A percentile compares a stretch with the other conserved stretches of the same genome.
These are phyloP conservation scores for Phoxinus phoxinus DNA, from an alignment of 2,113 vertebrate genomes.

Conservation along the genomic window DNA sequence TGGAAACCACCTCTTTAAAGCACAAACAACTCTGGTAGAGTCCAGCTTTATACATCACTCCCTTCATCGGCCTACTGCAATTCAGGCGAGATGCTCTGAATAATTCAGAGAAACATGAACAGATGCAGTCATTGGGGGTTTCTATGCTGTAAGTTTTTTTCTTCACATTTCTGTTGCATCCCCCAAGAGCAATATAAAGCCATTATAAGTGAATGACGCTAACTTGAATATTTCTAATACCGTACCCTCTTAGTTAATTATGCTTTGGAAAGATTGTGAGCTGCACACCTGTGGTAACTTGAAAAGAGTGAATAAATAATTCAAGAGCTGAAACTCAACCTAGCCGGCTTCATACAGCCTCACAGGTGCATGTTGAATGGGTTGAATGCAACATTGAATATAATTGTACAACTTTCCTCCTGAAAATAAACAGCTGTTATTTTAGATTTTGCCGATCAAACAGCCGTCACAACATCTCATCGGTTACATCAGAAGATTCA, in stretches of 20 bases:
- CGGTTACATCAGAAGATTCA: too few relatives aligned
- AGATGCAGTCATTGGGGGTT: slow-evolving; percentile 3
- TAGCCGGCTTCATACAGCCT: slow-evolving; percentile 13
- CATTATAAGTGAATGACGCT: neutral
- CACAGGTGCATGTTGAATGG: slow-evolving; percentile 14
- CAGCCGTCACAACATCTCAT: neutral
- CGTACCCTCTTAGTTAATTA: neutral
- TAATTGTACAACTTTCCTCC: neutral
- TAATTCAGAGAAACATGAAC: slow-evolving; percentile 69
- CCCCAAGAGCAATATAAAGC: neutral
- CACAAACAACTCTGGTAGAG: slow-evolving; percentile 2
- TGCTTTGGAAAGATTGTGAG: slow-evolving; percentile 4
- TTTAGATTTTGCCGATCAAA: neutral
- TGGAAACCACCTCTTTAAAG: neutral
- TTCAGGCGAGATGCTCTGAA: slow-evolving; percentile 68
- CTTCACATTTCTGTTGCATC: neutral
- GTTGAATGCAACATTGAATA: neutral
- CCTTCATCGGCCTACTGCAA: slow-evolving; percentile 61
- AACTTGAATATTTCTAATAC: slow-evolving; percentile 4
- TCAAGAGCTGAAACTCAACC: slow-evolving; percentile 43
- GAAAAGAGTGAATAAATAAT: slow-evolving; percentile 42
- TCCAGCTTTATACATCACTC: slow-evolving; percentile 36
- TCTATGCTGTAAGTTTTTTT: neutral
- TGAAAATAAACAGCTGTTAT: neutral
- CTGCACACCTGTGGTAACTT: slow-evolving; percentile 32